phyloP scores from a whole-genome alignment of 1,140 invertebrate genomes.

The Trissolcus basalis region DNA sequence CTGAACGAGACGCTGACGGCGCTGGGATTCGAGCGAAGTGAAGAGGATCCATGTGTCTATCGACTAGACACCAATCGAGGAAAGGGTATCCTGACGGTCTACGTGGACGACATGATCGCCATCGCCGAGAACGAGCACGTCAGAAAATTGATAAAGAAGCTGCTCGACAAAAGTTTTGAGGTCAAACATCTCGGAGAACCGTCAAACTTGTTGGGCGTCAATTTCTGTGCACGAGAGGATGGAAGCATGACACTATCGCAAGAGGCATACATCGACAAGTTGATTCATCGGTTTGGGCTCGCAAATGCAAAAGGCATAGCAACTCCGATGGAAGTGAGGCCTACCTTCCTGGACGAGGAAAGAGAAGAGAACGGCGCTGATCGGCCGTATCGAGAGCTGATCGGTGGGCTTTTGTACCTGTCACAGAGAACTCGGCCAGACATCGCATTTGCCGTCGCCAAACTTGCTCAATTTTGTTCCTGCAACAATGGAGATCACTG shows the following conservation, averaged over 20 bases:
- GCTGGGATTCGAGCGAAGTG: not conserved
- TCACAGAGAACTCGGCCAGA: conserved; percentile 65
- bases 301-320: conserved; percentile 18
- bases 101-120: conserved; percentile 32
- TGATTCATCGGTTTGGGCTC: conserved; percentile 24
- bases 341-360: conserved; percentile 3
- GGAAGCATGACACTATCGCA: conserved; percentile 21
- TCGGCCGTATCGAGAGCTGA: conserved; percentile 56
- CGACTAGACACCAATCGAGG: conserved; percentile 15
- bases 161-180: conserved; percentile 26
- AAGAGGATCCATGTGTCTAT: conserved; percentile 32
- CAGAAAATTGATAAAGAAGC: conserved; percentile 16
- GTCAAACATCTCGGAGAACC: conserved; percentile 29
- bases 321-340: conserved; percentile 26
- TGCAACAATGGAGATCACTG: conserved; percentile 54
- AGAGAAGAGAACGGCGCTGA: not conserved
- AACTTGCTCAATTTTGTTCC: conserved; percentile 46
- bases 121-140: conserved; percentile 9
- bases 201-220: conserved; percentile 21
- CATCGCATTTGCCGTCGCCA: conserved; percentile 64
- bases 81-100: conserved; percentile 14
- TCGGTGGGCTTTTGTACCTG: conserved; percentile 67
- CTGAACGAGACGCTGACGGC: not conserved
- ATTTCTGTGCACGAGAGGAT: conserved; percentile 18
- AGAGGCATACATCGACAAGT: conserved; percentile 23